Percentiles rank a stretch among this genome's conserved stretches.
Conservation (phyloP, 2,888 invertebrate genomes). For the Drosophila kambysellisi region DNA sequence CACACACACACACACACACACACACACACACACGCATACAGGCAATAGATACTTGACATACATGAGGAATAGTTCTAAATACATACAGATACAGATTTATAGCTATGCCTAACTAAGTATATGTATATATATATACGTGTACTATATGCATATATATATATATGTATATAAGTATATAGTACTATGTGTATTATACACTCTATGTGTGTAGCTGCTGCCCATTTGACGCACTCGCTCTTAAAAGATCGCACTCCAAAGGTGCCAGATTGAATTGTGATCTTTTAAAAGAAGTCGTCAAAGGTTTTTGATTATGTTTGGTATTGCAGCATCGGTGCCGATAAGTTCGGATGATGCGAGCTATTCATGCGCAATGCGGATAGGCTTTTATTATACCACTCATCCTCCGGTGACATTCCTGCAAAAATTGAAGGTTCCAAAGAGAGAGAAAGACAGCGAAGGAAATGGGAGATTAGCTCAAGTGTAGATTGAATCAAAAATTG, state of each 20-base stretch:
- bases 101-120: constrained; percentile 29
- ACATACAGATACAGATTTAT: constrained; percentile 47
- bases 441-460: background rate
- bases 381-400: constrained; percentile 99
- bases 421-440: background rate
- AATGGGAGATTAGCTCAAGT: constrained; percentile 21
- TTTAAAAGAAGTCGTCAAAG: constrained; percentile 85
- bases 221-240: constrained; percentile 70
- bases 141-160: constrained; percentile 12
- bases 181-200: constrained; percentile 4
- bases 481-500: constrained; percentile 31
- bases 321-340: constrained; percentile 98
- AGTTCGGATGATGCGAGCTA: constrained; percentile 96
- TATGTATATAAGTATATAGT: constrained; percentile 12
- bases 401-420: constrained; percentile 95
- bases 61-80: constrained; percentile 46
- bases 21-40: constrained; percentile 10
- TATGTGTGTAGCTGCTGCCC: constrained; percentile 31
- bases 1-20: constrained; percentile 2
- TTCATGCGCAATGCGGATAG: constrained; percentile 98
- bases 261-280: constrained; percentile 62
- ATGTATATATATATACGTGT: constrained; percentile 8
- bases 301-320: constrained; percentile 96
- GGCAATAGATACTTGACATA: constrained; percentile 32
- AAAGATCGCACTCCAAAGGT: constrained; percentile 50